Conservation (phyloP, 1,140 invertebrate genomes). For the Teleopsis dalmanni region DNA sequence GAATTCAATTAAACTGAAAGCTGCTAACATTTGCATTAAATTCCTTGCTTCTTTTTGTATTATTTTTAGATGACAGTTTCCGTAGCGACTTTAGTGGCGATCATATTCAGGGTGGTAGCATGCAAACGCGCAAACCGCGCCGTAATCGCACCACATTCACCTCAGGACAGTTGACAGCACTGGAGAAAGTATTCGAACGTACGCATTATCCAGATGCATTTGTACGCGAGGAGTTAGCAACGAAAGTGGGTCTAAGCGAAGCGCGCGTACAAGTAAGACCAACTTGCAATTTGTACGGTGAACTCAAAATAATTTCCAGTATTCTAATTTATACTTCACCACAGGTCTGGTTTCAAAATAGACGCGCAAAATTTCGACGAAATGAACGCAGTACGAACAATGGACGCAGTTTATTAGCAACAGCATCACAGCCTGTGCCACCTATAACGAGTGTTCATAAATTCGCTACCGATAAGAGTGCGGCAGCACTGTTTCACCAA, state of each 20-base stretch:
- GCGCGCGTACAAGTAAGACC: conserved; percentile 82
- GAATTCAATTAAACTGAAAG: no score
- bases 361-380: conserved; percentile 85
- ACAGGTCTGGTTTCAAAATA: conserved; percentile 95
- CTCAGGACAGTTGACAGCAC: conserved; percentile 77
- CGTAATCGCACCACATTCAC: conserved; percentile 91
- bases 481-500: conserved; percentile 15
- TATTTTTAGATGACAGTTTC: conserved; percentile 9
- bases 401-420: conserved; percentile 25
- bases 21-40: background rate
- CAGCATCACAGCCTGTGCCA: conserved; percentile 30
- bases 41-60: background rate
- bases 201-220: conserved; percentile 96
- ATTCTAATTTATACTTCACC: conserved; percentile 21
- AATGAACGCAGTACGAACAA: conserved; percentile 62
- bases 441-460: conserved; percentile 30
- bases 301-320: no score
- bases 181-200: conserved; percentile 88
- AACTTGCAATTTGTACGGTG: no score
- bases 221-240: conserved; percentile 84
- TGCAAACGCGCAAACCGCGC: conserved; percentile 65
- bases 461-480: conserved; percentile 24
- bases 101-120: no score
- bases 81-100: conserved; percentile 7
- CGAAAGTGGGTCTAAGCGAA: conserved; percentile 80